Evolutionary conservation across 2,113 vertebrate genomes (phyloP), one percentile per base, ranked within the genome.

Genomic region (Archilochus colubris): DNA sequence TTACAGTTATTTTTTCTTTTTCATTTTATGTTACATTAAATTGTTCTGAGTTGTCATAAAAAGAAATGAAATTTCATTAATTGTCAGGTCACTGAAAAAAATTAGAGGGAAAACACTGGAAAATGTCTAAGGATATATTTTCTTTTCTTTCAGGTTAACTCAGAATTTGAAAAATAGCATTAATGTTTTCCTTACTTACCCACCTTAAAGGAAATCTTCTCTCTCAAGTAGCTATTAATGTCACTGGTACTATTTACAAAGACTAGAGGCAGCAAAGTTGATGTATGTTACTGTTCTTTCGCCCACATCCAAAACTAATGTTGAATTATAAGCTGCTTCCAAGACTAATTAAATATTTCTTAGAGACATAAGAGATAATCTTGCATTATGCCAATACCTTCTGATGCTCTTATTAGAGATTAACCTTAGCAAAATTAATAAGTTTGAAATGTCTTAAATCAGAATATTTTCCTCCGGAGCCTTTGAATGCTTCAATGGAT

Each of bases 401-500:
- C 50, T 80, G 25, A 51, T 58, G 62, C 40, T 38, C 23, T 61
- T 58, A 30, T 22, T 62, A 67, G 14, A 55, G 25, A 57, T 88
- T 88, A 92, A 46, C 73, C 81, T 91, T 92, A 72, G 61, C 25
- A 95, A 93, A 91, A 72, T 33, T 94, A 82, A 86, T 94, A 96
- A 94, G 88, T 92, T 92, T 90, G 92, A 84, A 91, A 67, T 91
- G 88, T 95, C 91, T 94, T 95, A 93, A 95, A 97, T 69, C 68
- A 87, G 86, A 90, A 36, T 97, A 88, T 95, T 96, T 97, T 93
- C 91, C 89, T 62, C 28, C 80, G 73, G 85, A 97, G 58, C 85
- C 67, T 93, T 97, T 97, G 95, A 92, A 96, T 97, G 83, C 92
- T 94, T 95, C 92, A 97, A 95, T 94, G 78, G 62, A 82, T 97